A percentile compares a stretch with the other conserved stretches of the same genome.
Conservation (phyloP, 2,797 vertebrate species). For the Etheostoma perlongum region DNA sequence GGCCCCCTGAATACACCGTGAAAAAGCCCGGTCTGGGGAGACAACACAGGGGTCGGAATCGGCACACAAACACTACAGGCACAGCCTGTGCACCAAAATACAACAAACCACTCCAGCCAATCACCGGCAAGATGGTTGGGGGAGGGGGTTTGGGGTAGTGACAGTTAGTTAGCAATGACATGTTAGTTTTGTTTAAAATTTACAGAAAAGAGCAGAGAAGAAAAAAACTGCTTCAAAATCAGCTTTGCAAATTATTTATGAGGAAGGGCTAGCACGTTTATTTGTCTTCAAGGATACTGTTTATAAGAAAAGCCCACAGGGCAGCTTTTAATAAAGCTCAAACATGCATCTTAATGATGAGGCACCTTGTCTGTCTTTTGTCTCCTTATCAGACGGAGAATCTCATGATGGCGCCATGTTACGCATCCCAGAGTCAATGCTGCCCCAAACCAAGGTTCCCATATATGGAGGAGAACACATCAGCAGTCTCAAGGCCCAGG, state of each 20-base stretch:
- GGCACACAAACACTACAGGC: no score
- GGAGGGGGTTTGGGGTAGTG: no score
- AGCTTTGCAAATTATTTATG: not conserved
- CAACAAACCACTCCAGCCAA: no score
- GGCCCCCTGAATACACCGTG: no score
- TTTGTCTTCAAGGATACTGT: not conserved
- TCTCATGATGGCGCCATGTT: conserved; percentile 47
- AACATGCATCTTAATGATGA: not conserved
- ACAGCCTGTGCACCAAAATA: no score
- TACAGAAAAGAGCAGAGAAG: not conserved
- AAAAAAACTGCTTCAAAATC: not conserved
- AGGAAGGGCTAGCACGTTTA: not conserved
- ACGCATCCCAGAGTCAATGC: conserved; percentile 49
- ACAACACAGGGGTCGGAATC: no score
- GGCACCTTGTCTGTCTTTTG: conserved; percentile 20
- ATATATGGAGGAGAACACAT: conserved; percentile 88
- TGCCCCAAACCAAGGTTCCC: conserved; percentile 86
- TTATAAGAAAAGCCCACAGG: not conserved
- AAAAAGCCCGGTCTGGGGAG: no score
- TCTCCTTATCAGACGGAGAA: conserved; percentile 43
- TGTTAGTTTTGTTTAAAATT: no score
- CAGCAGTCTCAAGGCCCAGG: conserved; percentile 89
- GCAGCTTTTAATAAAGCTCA: not conserved
- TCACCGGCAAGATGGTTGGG: no score
- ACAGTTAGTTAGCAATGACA: no score